Base-by-base conservation (phyloP, 1,140 invertebrate species). In the Formica selysi region DNA sequence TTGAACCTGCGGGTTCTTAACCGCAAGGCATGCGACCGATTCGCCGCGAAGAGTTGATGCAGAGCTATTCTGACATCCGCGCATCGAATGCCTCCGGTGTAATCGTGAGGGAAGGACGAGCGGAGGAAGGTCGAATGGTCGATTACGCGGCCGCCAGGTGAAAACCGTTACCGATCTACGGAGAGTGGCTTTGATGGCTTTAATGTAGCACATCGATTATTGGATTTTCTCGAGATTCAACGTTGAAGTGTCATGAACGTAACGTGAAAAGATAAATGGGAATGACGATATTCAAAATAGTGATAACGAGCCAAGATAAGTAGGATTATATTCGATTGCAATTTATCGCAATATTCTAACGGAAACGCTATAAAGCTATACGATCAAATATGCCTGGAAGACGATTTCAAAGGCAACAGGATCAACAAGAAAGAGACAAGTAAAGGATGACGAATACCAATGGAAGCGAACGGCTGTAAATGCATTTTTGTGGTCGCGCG, bases 21-120 rank as follows among this genome's bases (percentile, higher is more conserved):
- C 89, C 89, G 88, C 89, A 90, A 90, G 86, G 89, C 88, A 90
- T 90, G 89, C 89, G 86, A 90, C 89, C 79, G 36, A 84, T 86
- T 71, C 70, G 65, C 44, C 79, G 41, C 70, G 67, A 76, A 80
- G 85, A 86, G 88, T 71, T 87, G 76, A 87, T 85, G 61, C 73
- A 74, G 76, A 67, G 76, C 65, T 87, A 80, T 87, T 85, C 44
- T 79, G 62, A 61, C 36, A 78, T 90, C 88, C 89, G 79, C 88
- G 87, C 62, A 87, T 90, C 74, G 79, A 81, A 79, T 87, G 61
- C 67, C 74, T 61, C 26, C 61, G 62, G 64, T 80, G 76, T 76
- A 89, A 89, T 89, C 84, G 86, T 62, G 85, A 38, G 48, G 51
- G 71, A 89, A 86, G 71, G 71, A 78, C 76, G 88, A 86, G 11